Evolutionary conservation across 2,113 vertebrate genomes (phyloP), one percentile per base, ranked within the genome.

Genomic region (Rhynchopsitta pachyrhyncha): DNA sequence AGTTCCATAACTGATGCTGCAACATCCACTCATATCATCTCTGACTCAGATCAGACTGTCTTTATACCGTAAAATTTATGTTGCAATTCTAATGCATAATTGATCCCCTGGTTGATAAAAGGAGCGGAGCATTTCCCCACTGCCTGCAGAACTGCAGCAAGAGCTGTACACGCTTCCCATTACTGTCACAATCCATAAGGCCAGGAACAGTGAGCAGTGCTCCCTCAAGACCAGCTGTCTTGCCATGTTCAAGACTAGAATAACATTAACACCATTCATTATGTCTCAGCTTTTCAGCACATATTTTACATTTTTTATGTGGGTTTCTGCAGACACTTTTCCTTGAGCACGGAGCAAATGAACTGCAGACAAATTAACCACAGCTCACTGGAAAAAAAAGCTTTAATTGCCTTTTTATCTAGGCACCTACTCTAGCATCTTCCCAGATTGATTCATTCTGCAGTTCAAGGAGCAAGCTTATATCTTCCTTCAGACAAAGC

Each of bases 181-280:
- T 82, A 88, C 71, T 82, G 90, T 96, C 96, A 95, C 41, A 94
- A 95, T 59, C 82, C 91, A 66, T 82, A 67, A 92, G 50, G 88
- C 13, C 25, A 37, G 28, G 68, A 70, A 9, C 2, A 1, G 71
- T 64, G 90, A 96, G 71, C 4, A 33, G 71, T 39, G 60, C 11
- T 92, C 93, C 95, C 93, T 50, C 80, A 47, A 64, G 95, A 84
- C 52, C 90, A 67, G 88, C 92, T 95, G 90, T 17, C 81, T 63
- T 68, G 47, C 27, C 4, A 2, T 8, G 31, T n/a, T 89, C 69
- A 49, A 29, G 57, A 24, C 60, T 4, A 31, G 66, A 89, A 53
- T 33, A 90, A 25, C 82, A 68, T 53, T 64, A 82, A 35, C 76
- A 68, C 37, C 37, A 20, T 23, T 71, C 37, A 11, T 64, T 49